A percentile compares a stretch with the other conserved stretches of the same genome.
phyloP scores from a whole-genome alignment of 2,797 vertebrate species.

The Acanthurus tractus region DNA sequence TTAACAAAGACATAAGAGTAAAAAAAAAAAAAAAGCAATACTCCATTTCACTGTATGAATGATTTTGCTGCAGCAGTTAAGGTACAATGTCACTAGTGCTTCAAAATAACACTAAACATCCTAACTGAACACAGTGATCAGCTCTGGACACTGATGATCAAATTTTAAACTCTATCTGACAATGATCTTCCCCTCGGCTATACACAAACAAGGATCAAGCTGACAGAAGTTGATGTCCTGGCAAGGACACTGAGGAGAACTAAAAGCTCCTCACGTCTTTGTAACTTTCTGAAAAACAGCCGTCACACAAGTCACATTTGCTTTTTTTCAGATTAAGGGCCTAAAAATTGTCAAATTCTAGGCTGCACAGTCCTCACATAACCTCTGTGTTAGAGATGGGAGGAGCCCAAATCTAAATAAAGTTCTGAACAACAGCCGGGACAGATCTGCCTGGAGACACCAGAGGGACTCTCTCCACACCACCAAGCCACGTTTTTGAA shows the following conservation, averaged over 20 bases:
- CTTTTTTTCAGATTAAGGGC: constrained; percentile 15
- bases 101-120: neutral
- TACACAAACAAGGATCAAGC: neutral
- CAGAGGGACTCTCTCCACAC: constrained; percentile 5
- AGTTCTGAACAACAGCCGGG: constrained; percentile 18
- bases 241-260: neutral
- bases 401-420: constrained; percentile 40
- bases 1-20: constrained; percentile 47
- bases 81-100: constrained; percentile 10
- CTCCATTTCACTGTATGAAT: neutral
- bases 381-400: constrained; percentile 25
- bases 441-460: constrained; percentile 16
- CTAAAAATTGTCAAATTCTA: constrained; percentile 1
- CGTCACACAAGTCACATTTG: constrained; percentile 9
- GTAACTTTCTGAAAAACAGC: too few relatives aligned
- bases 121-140: neutral
- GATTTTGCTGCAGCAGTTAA: neutral
- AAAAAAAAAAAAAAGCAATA: neutral
- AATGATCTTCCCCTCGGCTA: neutral
- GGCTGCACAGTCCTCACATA: constrained; percentile 29
- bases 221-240: neutral
- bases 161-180: neutral
- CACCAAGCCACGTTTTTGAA: constrained; percentile 1
- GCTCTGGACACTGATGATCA: neutral
- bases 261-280: neutral